Conservation (phyloP, 2,113 vertebrate genomes). For the Chlamydotis undulata region DNA sequence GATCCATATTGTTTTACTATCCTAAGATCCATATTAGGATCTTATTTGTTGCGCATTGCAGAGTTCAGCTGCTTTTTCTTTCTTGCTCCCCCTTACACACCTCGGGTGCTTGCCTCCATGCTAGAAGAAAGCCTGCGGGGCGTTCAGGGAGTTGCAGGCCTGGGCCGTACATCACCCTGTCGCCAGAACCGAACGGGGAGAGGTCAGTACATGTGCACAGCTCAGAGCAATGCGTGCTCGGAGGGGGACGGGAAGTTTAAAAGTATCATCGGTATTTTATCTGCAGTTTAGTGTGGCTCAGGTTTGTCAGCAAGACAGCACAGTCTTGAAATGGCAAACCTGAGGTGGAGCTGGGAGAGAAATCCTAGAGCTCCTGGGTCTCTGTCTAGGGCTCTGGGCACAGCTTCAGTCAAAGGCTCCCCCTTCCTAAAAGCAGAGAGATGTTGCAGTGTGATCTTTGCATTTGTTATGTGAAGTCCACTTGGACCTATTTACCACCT, state of each 20-base stretch:
- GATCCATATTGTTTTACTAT: neutral
- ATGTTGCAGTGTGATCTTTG: neutral
- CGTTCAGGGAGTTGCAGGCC: neutral
- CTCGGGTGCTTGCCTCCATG: neutral
- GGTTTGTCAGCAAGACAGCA: neutral
- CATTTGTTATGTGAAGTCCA: neutral
- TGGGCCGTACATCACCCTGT: neutral
- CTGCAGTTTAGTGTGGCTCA: neutral
- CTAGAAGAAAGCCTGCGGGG: neutral
- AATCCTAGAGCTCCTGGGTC: neutral
- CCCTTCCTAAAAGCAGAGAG: neutral
- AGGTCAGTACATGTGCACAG: slow-evolving; percentile 8
- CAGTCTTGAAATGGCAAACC: neutral
- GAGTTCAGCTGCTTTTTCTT: neutral
- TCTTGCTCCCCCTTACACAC: neutral
- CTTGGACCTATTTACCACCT: neutral
- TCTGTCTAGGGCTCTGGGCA: neutral
- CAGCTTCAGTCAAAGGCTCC: neutral
- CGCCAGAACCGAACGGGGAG: neutral
- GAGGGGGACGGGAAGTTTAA: neutral
- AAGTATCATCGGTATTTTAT: slow-evolving; percentile 1
- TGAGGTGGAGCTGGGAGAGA: neutral
- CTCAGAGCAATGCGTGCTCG: neutral
- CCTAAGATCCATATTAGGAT: neutral
- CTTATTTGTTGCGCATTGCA: neutral